Conservation (phyloP, 2,797 vertebrate genomes). For the Sebastes glaucus region DNA sequence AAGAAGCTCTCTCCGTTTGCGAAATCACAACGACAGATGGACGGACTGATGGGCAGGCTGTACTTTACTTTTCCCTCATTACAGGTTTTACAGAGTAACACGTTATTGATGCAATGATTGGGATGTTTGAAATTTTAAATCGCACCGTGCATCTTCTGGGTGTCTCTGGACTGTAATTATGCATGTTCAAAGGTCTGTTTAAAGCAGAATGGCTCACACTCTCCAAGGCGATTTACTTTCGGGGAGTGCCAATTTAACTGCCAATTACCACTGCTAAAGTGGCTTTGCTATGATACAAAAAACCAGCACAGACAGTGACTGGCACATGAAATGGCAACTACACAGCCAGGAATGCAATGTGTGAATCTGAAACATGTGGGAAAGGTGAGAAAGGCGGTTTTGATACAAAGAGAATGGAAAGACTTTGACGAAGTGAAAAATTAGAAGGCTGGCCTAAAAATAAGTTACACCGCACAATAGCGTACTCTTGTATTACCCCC, state of each 20-base stretch:
- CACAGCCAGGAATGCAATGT: not conserved
- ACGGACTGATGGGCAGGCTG: slow-evolving; percentile 40
- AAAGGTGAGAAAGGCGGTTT: slow-evolving; percentile 24
- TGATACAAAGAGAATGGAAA: slow-evolving; percentile 20
- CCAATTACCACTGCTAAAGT: slow-evolving; percentile 56
- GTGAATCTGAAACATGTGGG: slow-evolving; percentile 15
- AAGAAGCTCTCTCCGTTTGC: slow-evolving; percentile 18
- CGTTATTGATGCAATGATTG: slow-evolving; percentile 60
- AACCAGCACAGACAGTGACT: slow-evolving; percentile 50
- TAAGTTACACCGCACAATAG: not conserved
- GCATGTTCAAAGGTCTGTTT: slow-evolving; percentile 61
- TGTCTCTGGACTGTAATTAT: slow-evolving; percentile 58
- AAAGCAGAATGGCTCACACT: slow-evolving; percentile 53
- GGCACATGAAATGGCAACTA: slow-evolving; percentile 22
- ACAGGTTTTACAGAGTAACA: slow-evolving; percentile 52
- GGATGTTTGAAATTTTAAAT: slow-evolving; percentile 62
- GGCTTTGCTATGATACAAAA: slow-evolving; percentile 48
- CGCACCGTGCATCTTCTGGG: slow-evolving; percentile 44
- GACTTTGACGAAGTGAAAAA: slow-evolving; percentile 1
- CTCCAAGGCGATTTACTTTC: slow-evolving; percentile 54
- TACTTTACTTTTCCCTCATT: slow-evolving; percentile 55
- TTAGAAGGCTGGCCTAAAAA: not conserved
- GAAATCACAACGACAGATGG: slow-evolving; percentile 33
- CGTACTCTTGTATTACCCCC: not conserved
- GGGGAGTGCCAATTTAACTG: slow-evolving; percentile 58